Evolutionary conservation across 2,113 vertebrate species (phyloP).

Genomic region (Chaetura pelagica): DNA sequence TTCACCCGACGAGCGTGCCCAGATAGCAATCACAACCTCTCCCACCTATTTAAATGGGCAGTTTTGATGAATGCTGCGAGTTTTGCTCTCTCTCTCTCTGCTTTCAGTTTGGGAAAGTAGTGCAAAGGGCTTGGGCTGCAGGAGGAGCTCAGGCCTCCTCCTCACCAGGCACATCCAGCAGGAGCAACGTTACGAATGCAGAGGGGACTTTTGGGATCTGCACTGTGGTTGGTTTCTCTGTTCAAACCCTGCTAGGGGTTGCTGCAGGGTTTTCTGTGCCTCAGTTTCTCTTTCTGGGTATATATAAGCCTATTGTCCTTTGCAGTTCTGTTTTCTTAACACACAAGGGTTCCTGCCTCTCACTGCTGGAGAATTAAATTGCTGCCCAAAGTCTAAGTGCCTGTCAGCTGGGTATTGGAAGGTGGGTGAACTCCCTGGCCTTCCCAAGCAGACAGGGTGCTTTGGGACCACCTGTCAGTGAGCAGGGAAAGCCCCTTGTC

Average conservation of each 20-base stretch:
- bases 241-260: background rate
- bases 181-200: background rate
- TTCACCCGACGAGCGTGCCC: background rate
- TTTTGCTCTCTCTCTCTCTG: background rate
- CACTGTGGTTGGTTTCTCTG: background rate
- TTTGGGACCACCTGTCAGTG: background rate
- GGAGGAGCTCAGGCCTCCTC: background rate
- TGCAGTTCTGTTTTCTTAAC: background rate
- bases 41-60: background rate
- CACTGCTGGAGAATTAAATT: background rate
- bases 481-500: background rate
- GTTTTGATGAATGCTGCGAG: background rate
- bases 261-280: background rate
- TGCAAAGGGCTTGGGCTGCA: background rate
- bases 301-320: background rate
- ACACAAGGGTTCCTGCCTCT: background rate
- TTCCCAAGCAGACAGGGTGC: background rate
- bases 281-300: background rate
- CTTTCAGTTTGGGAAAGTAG: background rate
- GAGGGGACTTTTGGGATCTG: background rate
- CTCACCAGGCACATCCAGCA: background rate
- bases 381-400: background rate
- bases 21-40: conserved; percentile 13
- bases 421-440: background rate
- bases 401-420: background rate